Evolutionary conservation across 2,797 vertebrate genomes (phyloP).

Genomic region (Anabas testudineus): DNA sequence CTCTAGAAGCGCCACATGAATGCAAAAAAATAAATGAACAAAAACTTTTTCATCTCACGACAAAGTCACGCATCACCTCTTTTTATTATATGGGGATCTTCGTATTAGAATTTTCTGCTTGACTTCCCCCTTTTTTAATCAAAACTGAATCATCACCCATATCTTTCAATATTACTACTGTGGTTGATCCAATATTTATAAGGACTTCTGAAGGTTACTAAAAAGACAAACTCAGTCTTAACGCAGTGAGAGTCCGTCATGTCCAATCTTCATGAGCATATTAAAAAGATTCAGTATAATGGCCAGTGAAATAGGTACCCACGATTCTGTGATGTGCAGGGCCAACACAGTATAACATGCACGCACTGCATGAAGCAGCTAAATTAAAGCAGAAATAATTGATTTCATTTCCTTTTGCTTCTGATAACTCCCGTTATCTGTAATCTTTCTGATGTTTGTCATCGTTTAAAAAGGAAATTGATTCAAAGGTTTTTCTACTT

Average conservation of each 20-base stretch:
- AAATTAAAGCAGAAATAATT: neutral
- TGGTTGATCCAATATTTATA: neutral
- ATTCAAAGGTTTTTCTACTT: no score
- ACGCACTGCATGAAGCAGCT: neutral
- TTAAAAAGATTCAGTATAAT: neutral
- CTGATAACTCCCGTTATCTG: neutral
- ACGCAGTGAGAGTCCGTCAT: no score
- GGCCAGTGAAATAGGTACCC: neutral
- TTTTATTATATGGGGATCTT: conserved; percentile 15
- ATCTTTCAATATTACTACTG: neutral
- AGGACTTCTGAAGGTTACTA: neutral
- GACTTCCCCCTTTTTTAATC: conserved; percentile 24
- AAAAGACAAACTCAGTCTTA: no score
- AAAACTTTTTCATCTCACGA: neutral
- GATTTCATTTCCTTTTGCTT: no score
- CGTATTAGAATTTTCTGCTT: conserved; percentile 14
- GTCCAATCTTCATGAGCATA: no score
- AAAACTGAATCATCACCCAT: conserved; percentile 5
- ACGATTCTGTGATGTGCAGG: no score
- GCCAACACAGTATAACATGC: no score
- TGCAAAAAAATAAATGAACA: conserved; percentile 16
- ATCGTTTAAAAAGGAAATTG: no score
- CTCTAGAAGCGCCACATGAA: conserved; percentile 8
- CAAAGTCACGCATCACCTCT: conserved; percentile 13
- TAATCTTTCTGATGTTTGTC: neutral